phyloP scores from a whole-genome alignment of 2,888 invertebrate species.

The Agrochola litura region DNA sequence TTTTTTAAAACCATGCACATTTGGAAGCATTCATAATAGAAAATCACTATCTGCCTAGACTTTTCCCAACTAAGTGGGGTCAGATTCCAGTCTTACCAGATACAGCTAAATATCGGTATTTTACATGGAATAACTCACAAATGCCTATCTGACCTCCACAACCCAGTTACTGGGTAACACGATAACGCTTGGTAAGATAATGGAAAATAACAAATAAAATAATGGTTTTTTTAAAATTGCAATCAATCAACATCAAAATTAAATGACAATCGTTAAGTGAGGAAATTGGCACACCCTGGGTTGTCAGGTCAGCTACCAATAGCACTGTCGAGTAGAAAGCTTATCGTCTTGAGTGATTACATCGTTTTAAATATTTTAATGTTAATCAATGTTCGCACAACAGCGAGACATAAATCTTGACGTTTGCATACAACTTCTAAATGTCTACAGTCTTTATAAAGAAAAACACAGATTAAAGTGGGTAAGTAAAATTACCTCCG shows the following conservation, averaged over 20 bases:
- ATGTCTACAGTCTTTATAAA: neutral
- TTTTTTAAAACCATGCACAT: neutral
- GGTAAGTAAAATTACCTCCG: neutral
- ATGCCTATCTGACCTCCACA: neutral
- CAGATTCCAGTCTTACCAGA: neutral
- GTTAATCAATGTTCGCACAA: slow-evolving; percentile 24
- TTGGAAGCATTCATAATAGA: neutral
- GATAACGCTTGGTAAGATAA: neutral
- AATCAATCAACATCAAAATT: neutral
- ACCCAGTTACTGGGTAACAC: neutral
- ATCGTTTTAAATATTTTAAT: slow-evolving; percentile 38
- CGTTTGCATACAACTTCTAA: neutral
- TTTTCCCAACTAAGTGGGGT: neutral
- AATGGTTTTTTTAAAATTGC: neutral
- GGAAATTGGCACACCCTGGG: neutral
- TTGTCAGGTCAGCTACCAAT: neutral
- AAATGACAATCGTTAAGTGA: neutral
- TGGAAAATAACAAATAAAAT: neutral
- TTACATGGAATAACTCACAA: neutral
- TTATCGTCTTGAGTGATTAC: slow-evolving; percentile 31
- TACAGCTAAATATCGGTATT: neutral
- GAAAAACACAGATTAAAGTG: neutral
- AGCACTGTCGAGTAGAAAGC: slow-evolving; percentile 10
- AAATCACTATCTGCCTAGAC: neutral
- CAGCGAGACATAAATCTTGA: slow-evolving; percentile 15